Percentiles rank a stretch among this genome's conserved stretches.
These are phyloP conservation scores for Leptopilina boulardi DNA, from an alignment of 1,140 invertebrate genomes.

Conservation along the genomic window DNA sequence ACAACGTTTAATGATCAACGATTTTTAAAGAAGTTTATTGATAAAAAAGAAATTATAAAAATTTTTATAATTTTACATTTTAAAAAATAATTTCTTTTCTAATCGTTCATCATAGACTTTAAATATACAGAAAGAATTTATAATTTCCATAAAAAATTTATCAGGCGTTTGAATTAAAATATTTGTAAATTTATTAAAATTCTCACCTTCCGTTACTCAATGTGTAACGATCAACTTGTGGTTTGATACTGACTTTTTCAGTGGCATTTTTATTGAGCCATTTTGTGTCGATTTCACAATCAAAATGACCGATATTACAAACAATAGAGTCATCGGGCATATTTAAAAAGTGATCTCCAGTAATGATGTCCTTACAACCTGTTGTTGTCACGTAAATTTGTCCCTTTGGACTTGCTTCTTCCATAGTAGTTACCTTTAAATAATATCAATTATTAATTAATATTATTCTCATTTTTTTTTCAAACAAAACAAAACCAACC, in stretches of 20 bases:
- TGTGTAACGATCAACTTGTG: constrained; percentile 98
- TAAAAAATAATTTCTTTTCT: too few species aligned
- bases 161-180: constrained; percentile 24
- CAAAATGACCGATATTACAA: constrained; percentile 99
- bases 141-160: too few species aligned
- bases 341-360: constrained; percentile 89
- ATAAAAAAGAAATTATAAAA: too few species aligned
- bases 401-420: constrained; percentile 93
- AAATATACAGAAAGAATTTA: too few species aligned
- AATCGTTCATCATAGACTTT: too few species aligned
- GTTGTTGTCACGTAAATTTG: constrained; percentile 99
- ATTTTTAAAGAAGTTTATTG: too few species aligned
- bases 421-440: constrained; percentile 94
- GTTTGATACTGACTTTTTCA: constrained; percentile 95
- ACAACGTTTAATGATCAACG: too few species aligned
- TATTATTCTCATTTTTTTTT: too few species aligned
- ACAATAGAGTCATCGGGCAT: constrained; percentile 99
- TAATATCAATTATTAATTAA: constrained; percentile 34
- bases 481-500: constrained; percentile 68
- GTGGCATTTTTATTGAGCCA: constrained; percentile 97
- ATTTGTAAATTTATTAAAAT: constrained; percentile 26
- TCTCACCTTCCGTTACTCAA: constrained; percentile 86
- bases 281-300: constrained; percentile 96
- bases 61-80: too few species aligned
- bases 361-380: constrained; percentile 96